Evolutionary conservation across 2,113 vertebrate genomes (phyloP).

Genomic region (Psilopogon haemacephalus): DNA sequence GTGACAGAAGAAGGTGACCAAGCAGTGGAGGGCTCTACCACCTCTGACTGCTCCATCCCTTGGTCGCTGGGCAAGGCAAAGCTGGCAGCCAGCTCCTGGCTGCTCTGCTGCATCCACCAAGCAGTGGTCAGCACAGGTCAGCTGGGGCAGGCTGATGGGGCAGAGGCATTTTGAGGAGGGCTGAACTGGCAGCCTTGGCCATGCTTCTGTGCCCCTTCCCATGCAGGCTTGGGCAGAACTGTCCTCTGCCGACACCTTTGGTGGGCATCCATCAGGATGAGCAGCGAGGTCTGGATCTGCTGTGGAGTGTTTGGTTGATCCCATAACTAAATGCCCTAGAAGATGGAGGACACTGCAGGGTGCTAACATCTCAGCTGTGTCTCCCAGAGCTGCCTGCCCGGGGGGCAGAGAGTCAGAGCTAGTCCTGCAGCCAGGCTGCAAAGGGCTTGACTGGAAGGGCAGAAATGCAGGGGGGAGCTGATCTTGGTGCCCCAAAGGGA

Average conservation of each 20-base stretch:
- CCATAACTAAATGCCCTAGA: accelerated
- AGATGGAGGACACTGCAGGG: background rate
- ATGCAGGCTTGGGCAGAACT: background rate
- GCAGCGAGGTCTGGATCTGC: background rate
- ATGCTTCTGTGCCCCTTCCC: background rate
- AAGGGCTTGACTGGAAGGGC: background rate
- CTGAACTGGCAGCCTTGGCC: accelerated
- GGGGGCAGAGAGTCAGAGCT: background rate
- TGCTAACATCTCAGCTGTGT: background rate
- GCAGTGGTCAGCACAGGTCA: background rate
- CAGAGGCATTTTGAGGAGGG: background rate
- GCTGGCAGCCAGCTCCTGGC: background rate
- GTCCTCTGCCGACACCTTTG: background rate
- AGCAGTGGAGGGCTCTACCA: background rate
- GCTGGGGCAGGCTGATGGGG: background rate
- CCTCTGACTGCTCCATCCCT: background rate
- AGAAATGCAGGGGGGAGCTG: background rate
- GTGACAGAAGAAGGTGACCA: background rate
- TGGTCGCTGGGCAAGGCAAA: background rate
- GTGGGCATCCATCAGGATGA: background rate
- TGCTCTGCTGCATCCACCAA: background rate
- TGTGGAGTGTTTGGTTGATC: background rate
- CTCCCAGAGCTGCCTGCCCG: background rate
- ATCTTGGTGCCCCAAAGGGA: background rate
- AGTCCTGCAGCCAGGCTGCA: background rate